These are phyloP conservation scores for Esox masquinongy DNA, from an alignment of 2,797 vertebrate species.

Conservation along the genomic window DNA sequence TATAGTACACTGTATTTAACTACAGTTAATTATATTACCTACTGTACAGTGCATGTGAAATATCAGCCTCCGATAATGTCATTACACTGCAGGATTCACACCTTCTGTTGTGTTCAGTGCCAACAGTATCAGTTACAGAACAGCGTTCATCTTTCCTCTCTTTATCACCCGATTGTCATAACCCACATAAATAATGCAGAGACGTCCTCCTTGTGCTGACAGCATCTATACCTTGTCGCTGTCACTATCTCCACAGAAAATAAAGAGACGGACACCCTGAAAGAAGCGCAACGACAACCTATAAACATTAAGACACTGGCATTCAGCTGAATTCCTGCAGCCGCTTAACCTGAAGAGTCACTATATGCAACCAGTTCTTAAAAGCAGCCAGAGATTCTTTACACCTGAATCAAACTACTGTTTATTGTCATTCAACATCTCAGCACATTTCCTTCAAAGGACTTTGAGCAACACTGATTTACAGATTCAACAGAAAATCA, in stretches of 20 bases:
- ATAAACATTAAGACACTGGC: not conserved
- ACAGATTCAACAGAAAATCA: not conserved
- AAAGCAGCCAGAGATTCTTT: not conserved
- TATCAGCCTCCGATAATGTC: too few relatives aligned
- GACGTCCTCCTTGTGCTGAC: conserved; percentile 37
- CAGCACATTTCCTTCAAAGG: not conserved
- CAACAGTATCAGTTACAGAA: conserved; percentile 30
- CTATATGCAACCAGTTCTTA: not conserved
- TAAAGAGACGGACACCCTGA: conserved; percentile 4
- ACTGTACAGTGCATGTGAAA: too few relatives aligned
- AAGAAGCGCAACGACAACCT: not conserved
- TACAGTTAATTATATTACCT: too few relatives aligned
- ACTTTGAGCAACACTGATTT: not conserved
- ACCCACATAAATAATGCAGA: conserved; percentile 65
- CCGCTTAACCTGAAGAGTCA: not conserved
- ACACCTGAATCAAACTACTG: not conserved
- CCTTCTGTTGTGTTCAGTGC: conserved; percentile 20
- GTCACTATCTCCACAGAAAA: conserved; percentile 34
- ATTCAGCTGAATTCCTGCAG: not conserved
- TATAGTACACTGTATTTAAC: too few relatives aligned
- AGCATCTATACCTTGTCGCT: conserved; percentile 19
- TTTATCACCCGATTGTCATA: conserved; percentile 46
- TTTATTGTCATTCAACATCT: not conserved
- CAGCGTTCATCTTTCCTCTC: conserved; percentile 28
- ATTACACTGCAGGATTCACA: too few relatives aligned